phyloP scores from a whole-genome alignment of 2,797 vertebrate genomes.

The Rousettus madagascariensis region DNA sequence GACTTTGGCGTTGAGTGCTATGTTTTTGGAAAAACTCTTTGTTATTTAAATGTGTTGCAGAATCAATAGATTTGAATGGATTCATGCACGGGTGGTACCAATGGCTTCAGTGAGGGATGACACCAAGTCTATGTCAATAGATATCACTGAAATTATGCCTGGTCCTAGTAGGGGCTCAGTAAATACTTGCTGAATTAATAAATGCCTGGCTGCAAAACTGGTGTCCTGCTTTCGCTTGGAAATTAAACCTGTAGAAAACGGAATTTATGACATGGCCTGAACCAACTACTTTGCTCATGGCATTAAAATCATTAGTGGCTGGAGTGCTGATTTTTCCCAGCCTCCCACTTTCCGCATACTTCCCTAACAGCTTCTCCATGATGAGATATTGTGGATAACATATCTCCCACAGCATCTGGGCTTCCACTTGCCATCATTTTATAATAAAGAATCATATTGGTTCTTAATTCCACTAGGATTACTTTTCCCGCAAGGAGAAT shows the following conservation, averaged over 20 bases:
- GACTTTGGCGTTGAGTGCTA: neutral
- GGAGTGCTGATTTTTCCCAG: neutral
- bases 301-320: neutral
- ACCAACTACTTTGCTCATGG: neutral
- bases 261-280: neutral
- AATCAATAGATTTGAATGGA: neutral
- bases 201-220: neutral
- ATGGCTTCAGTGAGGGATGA: neutral
- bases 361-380: neutral
- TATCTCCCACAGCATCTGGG: neutral
- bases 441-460: neutral
- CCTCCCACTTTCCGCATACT: neutral
- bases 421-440: neutral
- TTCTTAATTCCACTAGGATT: neutral
- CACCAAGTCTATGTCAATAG: neutral
- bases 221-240: neutral
- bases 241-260: neutral
- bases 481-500: neutral
- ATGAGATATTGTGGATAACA: neutral
- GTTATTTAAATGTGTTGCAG: neutral
- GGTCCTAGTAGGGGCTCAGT: neutral
- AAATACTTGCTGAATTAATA: neutral
- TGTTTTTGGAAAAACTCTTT: neutral
- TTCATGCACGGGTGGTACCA: neutral
- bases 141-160: neutral